Base-by-base conservation (phyloP, 2,888 invertebrate genomes). In the Pseudolycoriella hygida region DNA sequence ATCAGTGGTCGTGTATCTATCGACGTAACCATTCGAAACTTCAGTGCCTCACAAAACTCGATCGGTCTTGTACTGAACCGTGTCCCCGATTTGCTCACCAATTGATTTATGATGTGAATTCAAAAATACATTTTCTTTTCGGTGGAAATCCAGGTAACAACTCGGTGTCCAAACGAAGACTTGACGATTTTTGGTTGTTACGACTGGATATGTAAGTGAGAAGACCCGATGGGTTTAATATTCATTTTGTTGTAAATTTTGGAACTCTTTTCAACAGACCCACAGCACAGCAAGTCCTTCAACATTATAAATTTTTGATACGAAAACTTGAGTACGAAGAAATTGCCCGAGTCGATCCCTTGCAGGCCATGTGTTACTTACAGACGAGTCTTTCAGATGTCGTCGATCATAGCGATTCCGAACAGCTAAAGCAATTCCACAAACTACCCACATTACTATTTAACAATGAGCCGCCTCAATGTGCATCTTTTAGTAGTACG, bases 81-180 rank as follows among this genome's bases (percentile, higher is more conserved):
- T 79, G 80, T 54, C 82, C 83, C 1, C 67, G 82, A 49, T 90
- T 83, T 69, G 89, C 89, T 40, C 88, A 90, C 64, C 89, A 89
- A 59, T 68, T 90, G 31, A 85, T 90, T 17, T 88, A 86, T 58
- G 88, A 89, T 60, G 72, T 76, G 49, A 62, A 72, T 2, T 72
- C 70, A 17, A 32, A 37, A 32, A 18, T 79, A n/a, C 89, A 89
- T 65, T 89, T 85, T 61, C 66, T 90, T 19, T 89, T 89, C 68
- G 89, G 89, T 45, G 90, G 90, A 8, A 90, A 89, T 67, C 88
- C 89, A 1, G 88, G 88, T 45, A 74, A n/a, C n/a, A n/a, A n/a
- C n/a, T n/a, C n/a, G n/a, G n/a, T n/a, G n/a, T n/a, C n/a, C n/a
- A n/a, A n/a, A n/a, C n/a, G n/a, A n/a, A n/a, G 89, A 14, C 70